phyloP scores from a whole-genome alignment of 1,140 invertebrate species.

The Phocides pigmalion region DNA sequence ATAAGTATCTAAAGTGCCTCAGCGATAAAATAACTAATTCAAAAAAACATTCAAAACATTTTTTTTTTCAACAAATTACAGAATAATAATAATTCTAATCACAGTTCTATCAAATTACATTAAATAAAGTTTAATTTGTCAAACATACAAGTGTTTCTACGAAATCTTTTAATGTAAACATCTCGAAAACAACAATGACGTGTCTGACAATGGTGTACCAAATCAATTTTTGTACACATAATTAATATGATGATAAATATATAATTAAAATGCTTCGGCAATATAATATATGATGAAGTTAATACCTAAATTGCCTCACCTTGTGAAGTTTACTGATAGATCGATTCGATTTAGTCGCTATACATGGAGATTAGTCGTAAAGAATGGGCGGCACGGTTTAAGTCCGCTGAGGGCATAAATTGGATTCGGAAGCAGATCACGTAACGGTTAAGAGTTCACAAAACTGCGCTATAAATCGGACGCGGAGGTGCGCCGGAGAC shows the following conservation, averaged over 20 bases:
- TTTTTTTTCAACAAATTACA: slow-evolving; percentile 64
- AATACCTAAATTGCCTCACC: neutral
- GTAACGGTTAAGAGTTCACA: slow-evolving; percentile 83
- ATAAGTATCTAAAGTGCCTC: no score
- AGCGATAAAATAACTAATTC: no score
- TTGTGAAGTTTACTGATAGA: neutral
- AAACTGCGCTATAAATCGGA: slow-evolving; percentile 82
- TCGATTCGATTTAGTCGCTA: slow-evolving; percentile 23
- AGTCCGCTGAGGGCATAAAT: slow-evolving; percentile 80
- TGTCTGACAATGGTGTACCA: neutral
- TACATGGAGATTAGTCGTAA: slow-evolving; percentile 68
- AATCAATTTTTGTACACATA: neutral
- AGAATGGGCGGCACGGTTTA: slow-evolving; percentile 70
- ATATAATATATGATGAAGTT: neutral
- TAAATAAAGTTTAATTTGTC: slow-evolving; percentile 41
- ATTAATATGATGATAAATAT: no score
- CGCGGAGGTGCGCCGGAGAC: slow-evolving; percentile 79
- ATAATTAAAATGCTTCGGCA: no score
- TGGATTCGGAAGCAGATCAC: slow-evolving; percentile 83
- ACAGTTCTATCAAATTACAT: slow-evolving; percentile 65
- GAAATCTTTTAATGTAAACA: neutral
- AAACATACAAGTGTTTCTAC: neutral
- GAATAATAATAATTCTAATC: slow-evolving; percentile 55
- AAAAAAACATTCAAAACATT: slow-evolving; percentile 49
- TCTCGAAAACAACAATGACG: no score